Conservation (phyloP, 2,888 invertebrate species). For the Platypus cylindrus region DNA sequence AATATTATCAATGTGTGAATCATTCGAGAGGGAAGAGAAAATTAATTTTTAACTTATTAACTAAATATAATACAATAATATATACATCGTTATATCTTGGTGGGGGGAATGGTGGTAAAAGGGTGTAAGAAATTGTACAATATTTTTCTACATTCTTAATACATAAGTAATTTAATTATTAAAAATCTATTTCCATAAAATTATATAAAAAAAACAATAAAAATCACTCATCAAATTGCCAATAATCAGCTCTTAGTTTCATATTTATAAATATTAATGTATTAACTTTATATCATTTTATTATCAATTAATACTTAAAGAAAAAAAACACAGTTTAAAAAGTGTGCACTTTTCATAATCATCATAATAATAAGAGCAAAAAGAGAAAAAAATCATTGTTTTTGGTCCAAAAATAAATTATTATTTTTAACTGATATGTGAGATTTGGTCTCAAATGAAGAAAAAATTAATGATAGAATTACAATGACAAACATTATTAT, state of each 20-base stretch:
- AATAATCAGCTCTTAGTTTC: conserved; percentile 28
- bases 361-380: conserved; percentile 10
- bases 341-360: conserved; percentile 6
- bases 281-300: too few relatives aligned
- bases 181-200: conserved; percentile 3
- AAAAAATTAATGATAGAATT: conserved; percentile 6
- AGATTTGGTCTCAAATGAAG: conserved; percentile 14
- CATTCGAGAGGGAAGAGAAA: too few relatives aligned
- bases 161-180: conserved; percentile 10
- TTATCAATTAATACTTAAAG: neutral
- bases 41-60: too few relatives aligned
- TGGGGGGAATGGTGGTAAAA: too few relatives aligned
- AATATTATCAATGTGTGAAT: too few relatives aligned
- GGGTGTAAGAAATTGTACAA: conserved; percentile 26
- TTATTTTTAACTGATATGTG: conserved; percentile 16
- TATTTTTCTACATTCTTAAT: conserved; percentile 14
- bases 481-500: conserved; percentile 10
- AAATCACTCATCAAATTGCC: conserved; percentile 27
- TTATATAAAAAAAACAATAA: too few relatives aligned
- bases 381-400: conserved; percentile 2
- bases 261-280: conserved; percentile 3
- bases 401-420: conserved; percentile 13
- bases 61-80: too few relatives aligned
- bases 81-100: too few relatives aligned
- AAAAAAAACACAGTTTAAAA: conserved; percentile 6